Conservation (phyloP, 2,797 vertebrate genomes). For the Scolopax rusticola region DNA sequence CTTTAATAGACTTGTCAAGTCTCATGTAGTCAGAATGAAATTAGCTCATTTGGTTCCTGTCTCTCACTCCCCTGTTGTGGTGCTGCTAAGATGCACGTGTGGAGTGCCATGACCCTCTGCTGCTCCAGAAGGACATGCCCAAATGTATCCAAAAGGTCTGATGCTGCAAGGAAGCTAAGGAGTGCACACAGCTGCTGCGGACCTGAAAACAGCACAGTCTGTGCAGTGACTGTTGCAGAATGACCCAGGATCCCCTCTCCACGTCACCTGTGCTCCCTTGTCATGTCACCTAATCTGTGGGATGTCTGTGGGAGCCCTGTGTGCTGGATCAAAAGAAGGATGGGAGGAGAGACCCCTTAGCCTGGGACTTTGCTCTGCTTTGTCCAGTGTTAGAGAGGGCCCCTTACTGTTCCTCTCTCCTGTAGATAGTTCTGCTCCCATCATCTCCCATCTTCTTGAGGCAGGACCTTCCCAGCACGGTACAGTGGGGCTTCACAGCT, state of each 20-base stretch:
- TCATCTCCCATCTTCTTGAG: neutral
- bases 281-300: rapidly evolving
- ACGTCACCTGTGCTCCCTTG: rapidly evolving
- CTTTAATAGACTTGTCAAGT: slow-evolving; percentile 64
- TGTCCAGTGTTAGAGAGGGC: neutral
- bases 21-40: slow-evolving; percentile 29
- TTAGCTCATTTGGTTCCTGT: slow-evolving; percentile 58
- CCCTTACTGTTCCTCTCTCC: neutral
- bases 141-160: neutral
- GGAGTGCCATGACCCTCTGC: neutral
- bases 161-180: neutral
- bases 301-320: neutral
- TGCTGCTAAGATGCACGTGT: neutral
- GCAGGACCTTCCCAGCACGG: neutral
- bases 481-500: neutral
- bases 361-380: neutral
- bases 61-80: slow-evolving; percentile 36
- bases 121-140: neutral
- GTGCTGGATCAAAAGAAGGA: neutral
- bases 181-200: rapidly evolving
- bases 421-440: neutral
- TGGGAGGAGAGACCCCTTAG: neutral
- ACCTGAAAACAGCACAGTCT: neutral
- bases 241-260: neutral
- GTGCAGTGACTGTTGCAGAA: neutral